Conservation (phyloP, 2,113 vertebrate genomes). For the Lonchura striata region DNA sequence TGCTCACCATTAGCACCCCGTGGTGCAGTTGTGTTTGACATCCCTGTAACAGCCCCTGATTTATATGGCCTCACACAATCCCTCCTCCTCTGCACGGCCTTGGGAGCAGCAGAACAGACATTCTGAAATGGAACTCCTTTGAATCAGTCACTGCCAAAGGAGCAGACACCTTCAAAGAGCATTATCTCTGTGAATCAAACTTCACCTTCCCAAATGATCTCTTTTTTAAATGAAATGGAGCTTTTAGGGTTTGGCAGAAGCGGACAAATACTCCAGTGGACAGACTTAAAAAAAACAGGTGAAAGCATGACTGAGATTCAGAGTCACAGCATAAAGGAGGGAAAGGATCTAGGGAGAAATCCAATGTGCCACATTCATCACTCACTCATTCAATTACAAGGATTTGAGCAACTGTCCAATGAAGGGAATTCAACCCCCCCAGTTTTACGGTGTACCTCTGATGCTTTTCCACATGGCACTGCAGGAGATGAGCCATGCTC, state of each 20-base stretch:
- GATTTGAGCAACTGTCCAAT: neutral
- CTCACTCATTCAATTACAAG: neutral
- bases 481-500: neutral
- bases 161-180: slow-evolving; percentile 31
- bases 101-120: neutral
- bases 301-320: neutral
- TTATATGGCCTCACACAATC: neutral
- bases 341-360: neutral
- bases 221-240: neutral
- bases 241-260: slow-evolving; percentile 24
- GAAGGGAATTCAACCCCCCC: neutral
- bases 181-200: neutral
- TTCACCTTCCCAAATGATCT: neutral
- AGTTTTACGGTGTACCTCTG: neutral
- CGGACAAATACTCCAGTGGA: neutral
- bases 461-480: neutral
- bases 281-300: neutral
- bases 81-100: slow-evolving; percentile 8
- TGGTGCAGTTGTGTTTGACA: neutral
- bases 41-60: slow-evolving; percentile 8
- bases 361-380: neutral
- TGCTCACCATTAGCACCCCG: slow-evolving; percentile 10
- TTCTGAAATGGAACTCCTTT: neutral
- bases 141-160: neutral
- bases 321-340: neutral